These are phyloP conservation scores for Crambe crambe DNA, from an alignment of 37 sponge, comb jelly and placozoan species.

Conservation along the genomic window DNA sequence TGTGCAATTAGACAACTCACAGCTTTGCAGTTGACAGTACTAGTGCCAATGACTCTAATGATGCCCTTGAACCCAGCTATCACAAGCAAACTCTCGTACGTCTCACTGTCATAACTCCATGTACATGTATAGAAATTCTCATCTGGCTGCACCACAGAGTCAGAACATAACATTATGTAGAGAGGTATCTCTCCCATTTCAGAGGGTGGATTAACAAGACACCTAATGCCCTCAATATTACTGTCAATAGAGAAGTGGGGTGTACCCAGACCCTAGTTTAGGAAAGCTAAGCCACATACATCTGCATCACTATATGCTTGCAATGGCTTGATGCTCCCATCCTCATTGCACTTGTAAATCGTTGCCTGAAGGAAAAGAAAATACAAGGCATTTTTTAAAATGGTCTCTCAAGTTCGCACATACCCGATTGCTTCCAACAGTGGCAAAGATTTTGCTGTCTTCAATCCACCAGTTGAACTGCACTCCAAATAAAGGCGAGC, in stretches of 20 bases:
- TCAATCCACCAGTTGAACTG: constrained; percentile 80
- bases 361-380: constrained; percentile 54
- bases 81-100: constrained; percentile 60
- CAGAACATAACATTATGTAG: background rate
- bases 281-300: constrained; percentile 24
- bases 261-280: too few relatives aligned
- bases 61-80: constrained; percentile 87
- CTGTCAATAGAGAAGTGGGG: too few relatives aligned
- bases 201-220: too few relatives aligned
- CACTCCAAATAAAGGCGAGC: constrained; percentile 85
- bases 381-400: background rate
- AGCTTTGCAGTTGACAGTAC: constrained; percentile 31
- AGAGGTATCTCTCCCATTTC: too few relatives aligned
- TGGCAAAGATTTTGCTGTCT: constrained; percentile 80
- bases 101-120: constrained; percentile 71
- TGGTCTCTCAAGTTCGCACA: too few relatives aligned
- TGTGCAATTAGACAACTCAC: constrained; percentile 17
- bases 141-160: constrained; percentile 36
- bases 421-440: constrained; percentile 88
- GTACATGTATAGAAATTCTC: constrained; percentile 88
- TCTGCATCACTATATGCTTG: constrained; percentile 83
- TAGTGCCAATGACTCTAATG: constrained; percentile 68
- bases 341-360: constrained; percentile 71
- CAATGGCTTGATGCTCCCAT: constrained; percentile 51
- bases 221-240: too few relatives aligned